phyloP scores from a whole-genome alignment of 2,113 vertebrate genomes.

The Equus przewalskii region DNA sequence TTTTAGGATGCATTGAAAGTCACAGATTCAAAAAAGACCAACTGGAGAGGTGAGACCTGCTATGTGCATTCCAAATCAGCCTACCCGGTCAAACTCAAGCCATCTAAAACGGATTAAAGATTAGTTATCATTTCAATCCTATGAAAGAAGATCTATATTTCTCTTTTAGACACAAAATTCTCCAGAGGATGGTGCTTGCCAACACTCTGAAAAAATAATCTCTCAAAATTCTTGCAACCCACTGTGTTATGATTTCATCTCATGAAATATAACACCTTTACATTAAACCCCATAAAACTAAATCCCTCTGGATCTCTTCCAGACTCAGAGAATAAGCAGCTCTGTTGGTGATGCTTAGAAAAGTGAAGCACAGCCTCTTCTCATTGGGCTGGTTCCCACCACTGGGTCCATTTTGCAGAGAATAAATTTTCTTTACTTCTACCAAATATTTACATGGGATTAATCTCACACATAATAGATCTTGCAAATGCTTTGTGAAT shows the following conservation, averaged over 20 bases:
- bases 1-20: conserved; percentile 26
- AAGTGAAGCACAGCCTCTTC: conserved; percentile 85
- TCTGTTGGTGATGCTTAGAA: conserved; percentile 87
- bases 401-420: conserved; percentile 80
- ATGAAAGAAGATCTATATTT: conserved; percentile 90
- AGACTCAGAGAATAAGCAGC: conserved; percentile 88
- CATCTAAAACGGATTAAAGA: conserved; percentile 88
- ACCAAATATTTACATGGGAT: conserved; percentile 85
- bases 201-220: conserved; percentile 91
- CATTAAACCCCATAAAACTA: conserved; percentile 92
- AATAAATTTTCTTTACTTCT: conserved; percentile 84
- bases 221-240: conserved; percentile 91
- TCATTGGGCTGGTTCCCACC: conserved; percentile 81
- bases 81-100: conserved; percentile 74
- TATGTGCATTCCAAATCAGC: conserved; percentile 71
- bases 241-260: conserved; percentile 93
- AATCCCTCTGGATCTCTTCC: conserved; percentile 88
- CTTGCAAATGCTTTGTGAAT: conserved; percentile 79
- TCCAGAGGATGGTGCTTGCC: conserved; percentile 87
- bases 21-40: conserved; percentile 55
- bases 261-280: conserved; percentile 93
- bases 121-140: conserved; percentile 89
- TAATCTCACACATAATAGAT: conserved; percentile 80
- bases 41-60: conserved; percentile 76
- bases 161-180: conserved; percentile 89